Conservation (phyloP, 2,797 vertebrate species). For the Myotis vivesi region DNA sequence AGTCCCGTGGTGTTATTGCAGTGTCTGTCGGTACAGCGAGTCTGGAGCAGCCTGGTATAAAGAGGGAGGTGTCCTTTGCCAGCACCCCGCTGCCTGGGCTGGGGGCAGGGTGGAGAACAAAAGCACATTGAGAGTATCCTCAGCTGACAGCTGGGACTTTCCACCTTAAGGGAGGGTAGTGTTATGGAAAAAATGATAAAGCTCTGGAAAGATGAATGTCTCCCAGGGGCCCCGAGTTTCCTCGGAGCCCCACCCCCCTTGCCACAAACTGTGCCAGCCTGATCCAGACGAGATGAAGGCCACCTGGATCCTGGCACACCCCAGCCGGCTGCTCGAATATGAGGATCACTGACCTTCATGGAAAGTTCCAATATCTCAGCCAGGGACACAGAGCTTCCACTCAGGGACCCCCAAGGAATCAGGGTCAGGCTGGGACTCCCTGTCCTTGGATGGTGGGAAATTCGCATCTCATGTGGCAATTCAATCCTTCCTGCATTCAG, state of each 20-base stretch:
- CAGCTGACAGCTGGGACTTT: slow-evolving; percentile 57
- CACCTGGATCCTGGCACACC: slow-evolving; percentile 47
- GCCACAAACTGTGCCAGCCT: slow-evolving; percentile 4
- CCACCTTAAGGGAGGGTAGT: slow-evolving; percentile 64
- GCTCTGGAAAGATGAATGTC: slow-evolving; percentile 59
- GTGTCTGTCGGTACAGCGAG: neutral
- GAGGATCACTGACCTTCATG: neutral
- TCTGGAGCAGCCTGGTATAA: neutral
- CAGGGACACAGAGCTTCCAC: neutral
- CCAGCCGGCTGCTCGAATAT: neutral
- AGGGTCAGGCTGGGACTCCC: neutral
- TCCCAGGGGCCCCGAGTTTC: slow-evolving; percentile 48
- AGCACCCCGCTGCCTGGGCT: neutral
- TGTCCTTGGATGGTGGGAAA: neutral
- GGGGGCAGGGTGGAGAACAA: neutral
- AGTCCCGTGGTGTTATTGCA: neutral
- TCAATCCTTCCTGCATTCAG: neutral
- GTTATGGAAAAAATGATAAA: slow-evolving; percentile 76
- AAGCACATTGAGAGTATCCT: neutral
- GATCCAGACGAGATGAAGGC: slow-evolving; percentile 45
- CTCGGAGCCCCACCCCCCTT: neutral
- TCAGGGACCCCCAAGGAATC: neutral
- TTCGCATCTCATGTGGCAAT: neutral
- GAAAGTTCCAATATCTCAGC: slow-evolving; percentile 12
- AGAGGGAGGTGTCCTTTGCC: neutral